Base-by-base conservation (phyloP, 2,113 vertebrate species). In the Notarius quadriscutis region DNA sequence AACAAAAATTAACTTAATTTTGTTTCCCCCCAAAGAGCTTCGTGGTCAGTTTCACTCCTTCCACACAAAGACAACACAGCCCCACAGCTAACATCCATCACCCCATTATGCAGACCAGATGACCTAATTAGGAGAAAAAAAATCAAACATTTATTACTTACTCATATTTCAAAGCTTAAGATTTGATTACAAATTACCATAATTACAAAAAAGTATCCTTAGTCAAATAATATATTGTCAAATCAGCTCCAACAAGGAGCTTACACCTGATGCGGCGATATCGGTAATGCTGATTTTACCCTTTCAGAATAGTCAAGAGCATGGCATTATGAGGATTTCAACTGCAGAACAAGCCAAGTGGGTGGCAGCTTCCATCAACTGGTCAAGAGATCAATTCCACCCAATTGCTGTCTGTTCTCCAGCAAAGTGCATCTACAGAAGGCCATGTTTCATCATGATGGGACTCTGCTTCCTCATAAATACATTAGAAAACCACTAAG, bases 281-380 rank as follows among this genome's bases (percentile, higher is more conserved):
- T 4, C 5, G 18, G 57, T 18, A 41, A 1, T 57, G 30, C 25
- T 12, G 79, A 60, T 14, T 41, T 7, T 25, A 62, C 5, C 41
- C 30, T 60, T 81, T 60, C 17, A 58, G 17, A 60, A 1, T 20
- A 84, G n/a, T 25, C 65, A 5, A 34, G 17, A 58, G 67, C 51
- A 41, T 22, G 18, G 27, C 7, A 71, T 84, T 60, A 22, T 60
- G 3, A 72, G 41, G 50, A 41, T 48, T 75, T 74, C 71, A 58
- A n/a, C 17, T 50, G 12, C 71, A 74, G 60, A 41, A 53, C 34
- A 71, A 51, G 27, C 7, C 12, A 41, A 84, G 3, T 48, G 55
- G 34, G 30, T 58, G 30, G 53, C 30, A 41, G 67, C 60, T 84
- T 75, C 83, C 83, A 84, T 50, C 69, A 60, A 57, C 69, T 10